These are phyloP conservation scores for Apostichopus parvimensis DNA, from an alignment of 35 echinoderm and acorn worm genomes.

Conservation along the genomic window DNA sequence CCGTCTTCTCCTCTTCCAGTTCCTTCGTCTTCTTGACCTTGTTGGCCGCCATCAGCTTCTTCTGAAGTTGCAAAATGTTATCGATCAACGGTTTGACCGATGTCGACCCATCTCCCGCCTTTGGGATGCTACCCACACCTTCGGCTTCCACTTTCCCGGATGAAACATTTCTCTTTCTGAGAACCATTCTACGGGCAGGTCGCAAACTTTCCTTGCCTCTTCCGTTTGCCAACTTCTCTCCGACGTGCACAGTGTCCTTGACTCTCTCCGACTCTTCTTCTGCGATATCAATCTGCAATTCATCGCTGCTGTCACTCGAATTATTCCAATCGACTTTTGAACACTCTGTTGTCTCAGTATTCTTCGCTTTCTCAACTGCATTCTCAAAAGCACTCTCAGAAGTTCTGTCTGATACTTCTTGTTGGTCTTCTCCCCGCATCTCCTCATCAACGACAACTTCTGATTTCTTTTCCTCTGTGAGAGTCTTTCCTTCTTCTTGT, in stretches of 20 bases:
- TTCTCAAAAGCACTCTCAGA: neutral
- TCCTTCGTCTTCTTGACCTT: slow-evolving; percentile 5
- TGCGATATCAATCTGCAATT: slow-evolving; percentile 15
- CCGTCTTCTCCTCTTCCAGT: neutral
- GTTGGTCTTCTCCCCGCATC: neutral
- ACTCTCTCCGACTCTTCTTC: neutral
- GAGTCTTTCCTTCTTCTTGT: neutral
- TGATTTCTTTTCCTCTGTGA: neutral
- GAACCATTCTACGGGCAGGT: neutral
- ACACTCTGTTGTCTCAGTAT: neutral
- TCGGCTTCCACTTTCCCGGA: neutral
- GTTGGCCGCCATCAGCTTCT: neutral
- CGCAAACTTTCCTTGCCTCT: too few species aligned
- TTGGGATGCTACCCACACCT: neutral
- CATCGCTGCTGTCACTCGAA: neutral
- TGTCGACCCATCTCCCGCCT: neutral
- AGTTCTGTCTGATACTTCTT: neutral
- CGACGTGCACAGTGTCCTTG: neutral
- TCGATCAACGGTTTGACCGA: neutral
- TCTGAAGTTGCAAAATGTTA: slow-evolving; percentile 40
- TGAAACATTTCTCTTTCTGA: neutral
- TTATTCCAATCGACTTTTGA: neutral
- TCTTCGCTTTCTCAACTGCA: neutral
- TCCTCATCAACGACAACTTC: neutral
- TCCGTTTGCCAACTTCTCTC: neutral